phyloP scores from a whole-genome alignment of 2,113 vertebrate species.

The Sisor rabdophorus region DNA sequence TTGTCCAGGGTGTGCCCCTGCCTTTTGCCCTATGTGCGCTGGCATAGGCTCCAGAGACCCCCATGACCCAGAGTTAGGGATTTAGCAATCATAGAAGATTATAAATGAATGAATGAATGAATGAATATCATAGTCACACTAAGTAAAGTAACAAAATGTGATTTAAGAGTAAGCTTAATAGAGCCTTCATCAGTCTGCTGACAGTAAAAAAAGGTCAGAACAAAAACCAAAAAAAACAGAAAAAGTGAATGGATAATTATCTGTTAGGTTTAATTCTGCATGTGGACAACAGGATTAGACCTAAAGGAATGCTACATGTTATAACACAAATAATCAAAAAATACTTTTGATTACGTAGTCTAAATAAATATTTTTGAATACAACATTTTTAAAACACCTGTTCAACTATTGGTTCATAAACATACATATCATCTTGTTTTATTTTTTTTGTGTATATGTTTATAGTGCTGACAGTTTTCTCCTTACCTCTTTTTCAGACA shows the following conservation, averaged over 20 bases:
- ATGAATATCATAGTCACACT: neutral
- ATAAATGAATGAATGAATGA: too few species aligned
- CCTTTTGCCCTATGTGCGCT: too few species aligned
- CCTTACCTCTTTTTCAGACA: conserved; percentile 64
- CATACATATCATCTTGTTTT: neutral
- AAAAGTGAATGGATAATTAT: conserved; percentile 26
- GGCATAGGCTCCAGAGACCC: too few species aligned
- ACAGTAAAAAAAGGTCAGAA: conserved; percentile 26
- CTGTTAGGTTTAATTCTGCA: conserved; percentile 34
- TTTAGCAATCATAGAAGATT: too few species aligned
- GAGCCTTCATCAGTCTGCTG: conserved; percentile 7
- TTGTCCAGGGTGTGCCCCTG: too few species aligned
- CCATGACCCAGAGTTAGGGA: too few species aligned
- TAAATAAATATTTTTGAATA: too few species aligned
- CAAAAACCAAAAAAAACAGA: conserved; percentile 1
- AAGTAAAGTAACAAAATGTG: neutral
- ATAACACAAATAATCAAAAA: neutral
- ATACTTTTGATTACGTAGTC: too few species aligned
- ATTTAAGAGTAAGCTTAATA: conserved; percentile 7
- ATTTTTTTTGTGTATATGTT: neutral
- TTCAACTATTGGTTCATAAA: too few species aligned
- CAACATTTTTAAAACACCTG: too few species aligned
- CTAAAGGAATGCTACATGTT: conserved; percentile 24
- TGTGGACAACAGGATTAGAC: conserved; percentile 36
- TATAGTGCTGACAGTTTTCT: neutral